Conservation (phyloP, 1,140 invertebrate species). For the Epicauta chinensis region DNA sequence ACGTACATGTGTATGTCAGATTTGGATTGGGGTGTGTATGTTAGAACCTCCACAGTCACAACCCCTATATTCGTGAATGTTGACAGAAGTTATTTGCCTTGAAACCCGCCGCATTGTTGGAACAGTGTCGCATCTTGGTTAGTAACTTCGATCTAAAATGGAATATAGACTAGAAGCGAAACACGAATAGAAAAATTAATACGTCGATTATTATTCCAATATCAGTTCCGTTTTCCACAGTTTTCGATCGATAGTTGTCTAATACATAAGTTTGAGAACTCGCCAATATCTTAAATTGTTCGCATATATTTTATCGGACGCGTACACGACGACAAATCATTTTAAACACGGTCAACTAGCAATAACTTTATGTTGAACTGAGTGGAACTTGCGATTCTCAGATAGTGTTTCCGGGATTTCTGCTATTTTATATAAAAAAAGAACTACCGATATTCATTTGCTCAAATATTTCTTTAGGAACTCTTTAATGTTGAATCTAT, state of each 20-base stretch:
- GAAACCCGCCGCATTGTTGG: conserved; percentile 3
- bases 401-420: too few species aligned
- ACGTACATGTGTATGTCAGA: conserved; percentile 6
- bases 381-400: too few species aligned
- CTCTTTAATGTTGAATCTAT: too few species aligned
- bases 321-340: too few species aligned
- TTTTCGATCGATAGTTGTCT: background rate
- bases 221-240: too few species aligned
- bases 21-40: background rate
- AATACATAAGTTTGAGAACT: background rate
- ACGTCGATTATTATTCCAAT: too few species aligned
- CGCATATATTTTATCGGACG: background rate
- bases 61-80: background rate
- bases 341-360: too few species aligned
- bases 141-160: background rate
- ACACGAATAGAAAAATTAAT: background rate
- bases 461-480: too few species aligned
- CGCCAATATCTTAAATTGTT: background rate
- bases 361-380: too few species aligned
- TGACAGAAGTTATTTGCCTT: conserved; percentile 7
- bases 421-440: too few species aligned
- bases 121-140: background rate
- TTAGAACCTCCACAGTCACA: background rate
- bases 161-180: background rate
- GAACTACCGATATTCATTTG: too few species aligned